Evolutionary conservation across 2,888 invertebrate genomes (phyloP), one percentile per base, ranked within the genome.

Genomic region (Arge pagana): DNA sequence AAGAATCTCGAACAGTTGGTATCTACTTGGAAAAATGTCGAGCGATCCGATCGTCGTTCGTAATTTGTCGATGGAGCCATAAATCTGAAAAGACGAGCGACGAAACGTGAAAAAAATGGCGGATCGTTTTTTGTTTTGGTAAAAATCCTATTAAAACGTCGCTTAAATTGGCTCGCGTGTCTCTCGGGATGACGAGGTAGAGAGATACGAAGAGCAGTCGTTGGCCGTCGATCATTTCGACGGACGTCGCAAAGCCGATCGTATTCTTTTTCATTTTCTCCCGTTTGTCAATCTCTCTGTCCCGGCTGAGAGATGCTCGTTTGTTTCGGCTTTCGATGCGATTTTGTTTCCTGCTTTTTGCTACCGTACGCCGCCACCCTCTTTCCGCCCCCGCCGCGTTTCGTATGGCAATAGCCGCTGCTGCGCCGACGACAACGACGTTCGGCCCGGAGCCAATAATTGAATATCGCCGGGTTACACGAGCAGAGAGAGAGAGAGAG

Each of bases 391-490:
- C 19, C 33, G 33, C 45, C 33, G 18, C 33, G 45, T 35, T 33
- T 45, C n/a, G n/a, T n/a, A n/a, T n/a, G n/a, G n/a, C n/a, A n/a
- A n/a, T n/a, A n/a, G n/a, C n/a, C n/a, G n/a, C n/a, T n/a, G n/a
- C n/a, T n/a, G n/a, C n/a, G n/a, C n/a, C n/a, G n/a, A n/a, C n/a
- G n/a, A n/a, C n/a, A n/a, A n/a, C n/a, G n/a, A n/a, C n/a, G 36
- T 42, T 56, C 56, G n/a, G 51, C 59, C 56, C 53, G 60, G n/a
- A n/a, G 58, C 64, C 71, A 66, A 70, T 73, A 73, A 73, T 72
- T 72, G 72, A 73, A 73, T 71, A 71, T 70, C 60, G 70, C 58
- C 61, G 45, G 45, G 45, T 33, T 23, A 53, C 49, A 55, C 56
- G 24, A 57, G 53, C 77, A 79, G 55, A 75, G 74, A 3, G 74